Evolutionary conservation across 2,888 invertebrate species (phyloP), one percentile per base, ranked within the genome.

Genomic region (Cataglyphis altisquamis): DNA sequence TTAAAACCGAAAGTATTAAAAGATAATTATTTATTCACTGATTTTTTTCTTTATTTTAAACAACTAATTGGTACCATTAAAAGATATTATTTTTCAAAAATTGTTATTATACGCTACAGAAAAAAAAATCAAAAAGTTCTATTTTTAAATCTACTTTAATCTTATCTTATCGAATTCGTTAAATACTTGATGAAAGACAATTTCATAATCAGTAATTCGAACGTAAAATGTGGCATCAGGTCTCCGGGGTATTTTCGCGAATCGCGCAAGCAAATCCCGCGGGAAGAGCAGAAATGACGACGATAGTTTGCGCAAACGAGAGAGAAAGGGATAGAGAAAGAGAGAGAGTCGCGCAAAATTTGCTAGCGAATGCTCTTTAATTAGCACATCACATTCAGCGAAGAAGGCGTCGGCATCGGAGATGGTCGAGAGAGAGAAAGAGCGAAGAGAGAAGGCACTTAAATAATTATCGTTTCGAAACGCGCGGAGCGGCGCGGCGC

Each of bases 381-480:
- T 93, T 93, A 93, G 93, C 92, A 91, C 91, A 90, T 88, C 88
- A 88, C 88, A 74, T 64, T 84, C 74, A 75, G 64, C 73, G 67
- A 85, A 70, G 77, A 86, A 82, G 75, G 41, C 62, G 75, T 60
- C 64, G 72, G 84, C 84, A 68, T 48, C 86, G 78, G 74, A 75
- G 80, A 73, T 66, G 80, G 36, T 57, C 48, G 60, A 62, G 68
- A 77, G 74, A 84, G 78, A 83, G 77, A 81, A 84, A 57, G 75
- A 82, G 77, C 32, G 66, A 87, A 74, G 75, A 78, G 29, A 87
- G 88, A 85, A 91, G 89, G 90, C 91, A 93, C 92, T 94, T 93
- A 93, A 94, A 94, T 94, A 94, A 94, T 94, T 94, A 93, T 94
- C 91, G 91, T 90, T 92, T 88, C 91, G 91, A 91, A 90, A 88